Conservation (phyloP, 1,140 invertebrate species). For the Neotoxoptera formosana region DNA sequence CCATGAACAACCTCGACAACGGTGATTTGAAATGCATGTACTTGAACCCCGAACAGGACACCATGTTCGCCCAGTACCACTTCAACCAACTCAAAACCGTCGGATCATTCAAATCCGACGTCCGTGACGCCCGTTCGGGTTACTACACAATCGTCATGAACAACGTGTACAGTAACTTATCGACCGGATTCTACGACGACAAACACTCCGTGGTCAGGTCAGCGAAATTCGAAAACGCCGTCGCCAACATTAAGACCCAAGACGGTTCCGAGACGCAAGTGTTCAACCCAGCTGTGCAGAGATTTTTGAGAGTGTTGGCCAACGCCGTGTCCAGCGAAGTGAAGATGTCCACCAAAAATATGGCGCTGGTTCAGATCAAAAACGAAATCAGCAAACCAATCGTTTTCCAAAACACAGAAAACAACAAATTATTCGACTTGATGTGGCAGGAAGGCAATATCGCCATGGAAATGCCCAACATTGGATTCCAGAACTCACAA, state of each 20-base stretch:
- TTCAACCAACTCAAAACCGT: not conserved
- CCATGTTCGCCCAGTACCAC: not conserved
- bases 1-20: not conserved
- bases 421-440: conserved; percentile 8
- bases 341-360: not conserved
- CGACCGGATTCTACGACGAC: not conserved
- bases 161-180: conserved; percentile 26
- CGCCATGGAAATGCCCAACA: not conserved
- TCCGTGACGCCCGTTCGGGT: not conserved
- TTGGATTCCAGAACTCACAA: not conserved
- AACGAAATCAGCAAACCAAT: conserved; percentile 3
- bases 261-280: not conserved
- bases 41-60: not conserved
- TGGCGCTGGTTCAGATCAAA: not conserved
- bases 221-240: not conserved
- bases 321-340: not conserved
- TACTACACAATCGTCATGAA: not conserved
- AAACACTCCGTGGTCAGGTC: not conserved
- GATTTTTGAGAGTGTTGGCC: not conserved
- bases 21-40: not conserved
- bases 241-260: not conserved
- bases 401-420: not conserved
- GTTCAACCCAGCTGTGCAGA: not conserved
- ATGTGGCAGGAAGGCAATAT: not conserved
- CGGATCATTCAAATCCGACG: not conserved